Base-by-base conservation (phyloP, 2,113 vertebrate species). In the Sialia sialis region DNA sequence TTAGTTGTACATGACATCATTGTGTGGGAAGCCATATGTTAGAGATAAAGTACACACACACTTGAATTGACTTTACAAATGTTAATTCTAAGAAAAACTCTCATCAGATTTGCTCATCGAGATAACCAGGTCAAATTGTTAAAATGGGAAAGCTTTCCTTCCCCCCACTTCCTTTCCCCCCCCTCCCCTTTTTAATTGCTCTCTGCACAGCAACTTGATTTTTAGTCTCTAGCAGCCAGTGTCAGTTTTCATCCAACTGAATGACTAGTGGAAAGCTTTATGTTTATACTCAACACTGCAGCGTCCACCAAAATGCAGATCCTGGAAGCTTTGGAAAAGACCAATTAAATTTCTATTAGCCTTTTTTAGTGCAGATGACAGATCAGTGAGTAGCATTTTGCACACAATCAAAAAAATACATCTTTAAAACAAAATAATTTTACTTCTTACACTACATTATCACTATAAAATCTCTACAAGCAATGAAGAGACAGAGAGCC, bases 51-150 rank as follows among this genome's bases (percentile, higher is more conserved):
- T 38, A 86, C 72, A 94, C 64, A 84, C 30, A 92, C 90, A 85
- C 77, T 91, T 59, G 60, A 92, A 60, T 7, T 78, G 63, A 72
- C 56, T 90, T 94, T 74, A 83, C 81, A 91, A 91, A 94, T 18
- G 51, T 62, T 92, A 86, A 81, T 81, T 88, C 72, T 85, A 94
- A 88, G 80, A 94, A 90, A 91, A 89, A 60, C n/a, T 32, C 51
- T 46, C 52, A 81, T 64, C 43, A 56, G 22, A 87, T 83, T 74
- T 92, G 81, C 68, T 91, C 72, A 66, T 59, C 4, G 1, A 13
- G 11, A 90, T 73, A 82, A 87, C 9, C 76, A 72, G 63, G 41
- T 54, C 67, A 58, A 21, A 56, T 43, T 60, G 63, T 68, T 58
- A 4, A 86, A 79, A 76, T 30, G 30, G 46, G 64, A 92, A 46